Evolutionary conservation across 64 coral and sea anemone genomes (phyloP), one percentile per base, ranked within the genome.

Genomic region (Porites lutea): DNA sequence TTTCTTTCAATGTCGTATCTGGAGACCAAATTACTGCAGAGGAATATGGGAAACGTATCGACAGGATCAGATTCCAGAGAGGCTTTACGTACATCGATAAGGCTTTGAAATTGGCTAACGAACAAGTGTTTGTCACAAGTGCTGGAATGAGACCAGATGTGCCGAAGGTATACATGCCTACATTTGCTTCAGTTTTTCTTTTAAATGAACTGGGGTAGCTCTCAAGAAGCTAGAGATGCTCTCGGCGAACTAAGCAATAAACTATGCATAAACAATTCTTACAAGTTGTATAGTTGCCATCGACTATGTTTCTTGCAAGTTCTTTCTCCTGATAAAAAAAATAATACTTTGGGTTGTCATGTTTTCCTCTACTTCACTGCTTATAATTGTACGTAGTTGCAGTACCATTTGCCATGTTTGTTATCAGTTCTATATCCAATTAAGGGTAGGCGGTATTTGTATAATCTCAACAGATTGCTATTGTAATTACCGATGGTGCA

Each of bases 401-500:
- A 37, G 27, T 37, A 37, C 27, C 20, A 27, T 73, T 46, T 73
- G 70, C 7, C 6, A 73, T 27, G 77, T 79, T 16, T 54, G 49
- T 21, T 54, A 48, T 9, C 55, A 54, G 16, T 52, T 21, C 13
- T 12, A 49, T 3, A 4, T 45, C 11, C 18, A 19, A 23, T 54
- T 51, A 37, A 37, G 27, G 27, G 27, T 54, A 8, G 50, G 14
- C 15, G 13, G 3, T 19, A 52, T 5, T 18, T 52, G 77, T 52
- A 16, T 11, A 22, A 13, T 79, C 15, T 79, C 44, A 69, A 4
- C 73, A 95, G 93, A 66, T 91, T 43, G 93, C 88, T 16, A 69
- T 95, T 73, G 82, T 95, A 15, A 62, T 86, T 48, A 95, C 93
- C 4, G 93, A 95, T 86, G 89, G 93, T 47, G 10, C 63, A 13